Percentiles rank a stretch among this genome's conserved stretches.
Evolutionary conservation across 2,113 vertebrate species (phyloP).

Genomic region (Nannospalax galili): DNA sequence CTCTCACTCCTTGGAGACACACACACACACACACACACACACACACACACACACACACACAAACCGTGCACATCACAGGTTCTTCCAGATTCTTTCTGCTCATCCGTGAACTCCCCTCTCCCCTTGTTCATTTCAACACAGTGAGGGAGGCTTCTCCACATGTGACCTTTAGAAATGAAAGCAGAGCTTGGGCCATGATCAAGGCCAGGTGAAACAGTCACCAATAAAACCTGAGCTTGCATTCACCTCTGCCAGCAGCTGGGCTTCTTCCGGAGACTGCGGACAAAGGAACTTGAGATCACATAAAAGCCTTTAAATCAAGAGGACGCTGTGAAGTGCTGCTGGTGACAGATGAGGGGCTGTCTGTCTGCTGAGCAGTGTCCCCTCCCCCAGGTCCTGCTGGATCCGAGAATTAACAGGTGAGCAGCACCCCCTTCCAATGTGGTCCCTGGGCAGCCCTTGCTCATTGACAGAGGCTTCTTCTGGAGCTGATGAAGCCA

Average conservation of each 20-base stretch:
- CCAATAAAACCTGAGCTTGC: slow-evolving; percentile 53
- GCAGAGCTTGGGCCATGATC: background rate
- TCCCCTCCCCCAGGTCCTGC: background rate
- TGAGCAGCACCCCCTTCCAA: too few relatives aligned
- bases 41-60: background rate
- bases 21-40: background rate
- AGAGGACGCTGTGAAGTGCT: slow-evolving; percentile 28
- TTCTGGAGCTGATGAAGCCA: too few relatives aligned
- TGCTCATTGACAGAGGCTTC: background rate
- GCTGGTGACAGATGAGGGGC: slow-evolving; percentile 55
- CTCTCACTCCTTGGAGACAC: background rate
- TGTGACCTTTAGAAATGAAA: slow-evolving; percentile 28
- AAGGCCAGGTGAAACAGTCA: slow-evolving; percentile 21
- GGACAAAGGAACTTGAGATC: slow-evolving; percentile 62
- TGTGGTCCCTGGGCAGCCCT: background rate
- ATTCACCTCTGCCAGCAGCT: slow-evolving; percentile 23
- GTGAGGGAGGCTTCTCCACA: background rate
- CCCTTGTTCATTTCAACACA: background rate
- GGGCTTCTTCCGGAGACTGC: slow-evolving; percentile 59
- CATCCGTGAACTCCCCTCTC: background rate
- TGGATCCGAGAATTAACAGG: too few relatives aligned
- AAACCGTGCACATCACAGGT: background rate
- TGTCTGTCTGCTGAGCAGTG: background rate
- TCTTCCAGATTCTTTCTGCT: background rate
- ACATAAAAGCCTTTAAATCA: slow-evolving; percentile 52